Conservation (phyloP, 2,888 invertebrate species). For the Hyppa rectilinea region DNA sequence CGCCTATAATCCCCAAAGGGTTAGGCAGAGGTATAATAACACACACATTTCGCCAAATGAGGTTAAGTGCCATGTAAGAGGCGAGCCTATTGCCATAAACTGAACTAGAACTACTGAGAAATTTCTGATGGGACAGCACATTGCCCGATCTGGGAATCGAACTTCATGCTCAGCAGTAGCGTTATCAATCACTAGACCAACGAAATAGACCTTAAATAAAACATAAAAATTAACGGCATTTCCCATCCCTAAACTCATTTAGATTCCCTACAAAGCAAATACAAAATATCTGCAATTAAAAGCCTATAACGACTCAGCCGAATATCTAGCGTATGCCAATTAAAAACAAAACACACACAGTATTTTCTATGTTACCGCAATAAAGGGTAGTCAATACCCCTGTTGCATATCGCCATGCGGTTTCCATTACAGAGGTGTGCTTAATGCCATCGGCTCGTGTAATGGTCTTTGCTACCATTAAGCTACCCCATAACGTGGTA, state of each 20-base stretch:
- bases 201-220: neutral
- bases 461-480: conserved; percentile 86
- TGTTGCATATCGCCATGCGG: conserved; percentile 82
- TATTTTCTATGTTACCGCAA: conserved; percentile 65
- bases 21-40: too few species aligned
- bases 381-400: conserved; percentile 75
- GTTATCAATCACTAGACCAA: too few species aligned
- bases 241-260: conserved; percentile 17
- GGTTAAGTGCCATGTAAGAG: too few species aligned
- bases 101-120: too few species aligned
- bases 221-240: conserved; percentile 15
- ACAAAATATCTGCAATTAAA: conserved; percentile 50
- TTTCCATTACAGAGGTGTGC: conserved; percentile 86
- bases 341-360: conserved; percentile 63
- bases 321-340: conserved; percentile 59
- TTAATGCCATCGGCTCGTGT: conserved; percentile 82
- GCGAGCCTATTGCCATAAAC: too few species aligned
- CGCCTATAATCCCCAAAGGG: too few species aligned
- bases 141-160: too few species aligned
- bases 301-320: conserved; percentile 18
- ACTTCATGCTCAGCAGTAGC: too few species aligned
- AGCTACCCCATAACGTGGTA: conserved; percentile 77
- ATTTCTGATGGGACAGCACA: too few species aligned
- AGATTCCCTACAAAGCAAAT: conserved; percentile 26
- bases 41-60: too few species aligned